phyloP scores from a whole-genome alignment of 2,113 vertebrate species.

The Ia io region DNA sequence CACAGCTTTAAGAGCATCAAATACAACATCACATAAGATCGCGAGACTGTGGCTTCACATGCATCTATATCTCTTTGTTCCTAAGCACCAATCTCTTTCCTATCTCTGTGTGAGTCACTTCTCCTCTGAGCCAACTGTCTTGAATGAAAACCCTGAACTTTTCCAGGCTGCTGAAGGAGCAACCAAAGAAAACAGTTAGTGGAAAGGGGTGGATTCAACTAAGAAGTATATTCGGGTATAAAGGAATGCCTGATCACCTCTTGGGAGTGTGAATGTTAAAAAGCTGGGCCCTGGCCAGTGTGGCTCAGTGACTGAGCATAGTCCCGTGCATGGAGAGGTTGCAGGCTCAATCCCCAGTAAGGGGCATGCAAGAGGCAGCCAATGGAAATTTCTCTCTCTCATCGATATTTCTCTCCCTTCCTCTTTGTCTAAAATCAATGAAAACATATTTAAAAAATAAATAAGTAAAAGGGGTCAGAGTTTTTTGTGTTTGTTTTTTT shows the following conservation, averaged over 20 bases:
- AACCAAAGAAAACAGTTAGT: not conserved
- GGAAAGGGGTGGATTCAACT: not conserved
- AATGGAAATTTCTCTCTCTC: too few species aligned
- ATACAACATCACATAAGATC: not conserved
- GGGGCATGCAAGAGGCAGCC: too few species aligned
- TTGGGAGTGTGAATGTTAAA: not conserved
- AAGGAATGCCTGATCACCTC: not conserved
- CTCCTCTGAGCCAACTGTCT: not conserved
- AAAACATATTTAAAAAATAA: too few species aligned
- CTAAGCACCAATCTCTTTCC: not conserved
- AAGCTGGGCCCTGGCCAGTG: not conserved
- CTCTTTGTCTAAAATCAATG: too few species aligned
- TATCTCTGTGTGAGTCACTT: not conserved
- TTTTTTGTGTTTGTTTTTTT: too few species aligned
- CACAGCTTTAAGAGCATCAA: not conserved
- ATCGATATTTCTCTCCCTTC: too few species aligned
- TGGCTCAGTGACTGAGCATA: too few species aligned
- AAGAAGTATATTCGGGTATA: slow-evolving; percentile 41
- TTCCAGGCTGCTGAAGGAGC: not conserved
- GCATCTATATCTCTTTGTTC: not conserved
- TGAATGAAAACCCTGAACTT: not conserved
- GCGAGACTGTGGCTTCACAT: not conserved
- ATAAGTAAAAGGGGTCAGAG: too few species aligned
- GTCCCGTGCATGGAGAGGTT: too few species aligned
- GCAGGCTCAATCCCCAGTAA: too few species aligned